phyloP scores from a whole-genome alignment of 2,113 vertebrate species.

The Thryonomys swinderianus region DNA sequence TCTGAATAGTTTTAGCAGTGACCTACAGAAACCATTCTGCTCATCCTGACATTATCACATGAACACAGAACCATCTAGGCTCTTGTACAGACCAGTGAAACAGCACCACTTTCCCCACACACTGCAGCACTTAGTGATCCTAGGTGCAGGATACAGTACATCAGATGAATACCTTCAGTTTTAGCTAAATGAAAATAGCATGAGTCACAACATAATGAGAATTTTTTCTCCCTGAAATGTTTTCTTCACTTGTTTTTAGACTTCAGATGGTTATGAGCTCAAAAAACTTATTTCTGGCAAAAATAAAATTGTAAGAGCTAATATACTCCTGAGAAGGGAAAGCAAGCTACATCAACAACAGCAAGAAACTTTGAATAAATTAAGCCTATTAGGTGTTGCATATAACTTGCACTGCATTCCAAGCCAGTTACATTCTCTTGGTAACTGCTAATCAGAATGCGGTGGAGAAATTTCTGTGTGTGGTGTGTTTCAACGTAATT shows the following conservation, averaged over 20 bases:
- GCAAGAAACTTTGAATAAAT: neutral
- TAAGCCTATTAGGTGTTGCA: neutral
- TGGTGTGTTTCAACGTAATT: neutral
- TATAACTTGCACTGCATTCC: neutral
- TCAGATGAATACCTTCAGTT: neutral
- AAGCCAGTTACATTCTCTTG: neutral
- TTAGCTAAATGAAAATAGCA: neutral
- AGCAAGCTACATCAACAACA: neutral
- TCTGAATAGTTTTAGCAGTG: constrained; percentile 3
- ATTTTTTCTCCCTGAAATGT: neutral
- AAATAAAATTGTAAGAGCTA: neutral
- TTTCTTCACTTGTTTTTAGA: neutral
- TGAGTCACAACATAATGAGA: neutral
- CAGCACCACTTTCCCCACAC: neutral
- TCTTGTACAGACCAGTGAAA: neutral
- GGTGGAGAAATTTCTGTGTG: neutral
- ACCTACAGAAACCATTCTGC: neutral
- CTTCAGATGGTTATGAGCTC: neutral
- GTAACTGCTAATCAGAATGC: neutral
- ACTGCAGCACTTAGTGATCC: neutral
- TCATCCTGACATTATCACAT: neutral
- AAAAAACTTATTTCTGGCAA: neutral
- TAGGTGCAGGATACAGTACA: neutral
- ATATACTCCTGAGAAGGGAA: neutral
- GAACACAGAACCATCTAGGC: neutral